Evolutionary conservation across 2,797 vertebrate genomes (phyloP).

Genomic region (Myripristis murdjan): DNA sequence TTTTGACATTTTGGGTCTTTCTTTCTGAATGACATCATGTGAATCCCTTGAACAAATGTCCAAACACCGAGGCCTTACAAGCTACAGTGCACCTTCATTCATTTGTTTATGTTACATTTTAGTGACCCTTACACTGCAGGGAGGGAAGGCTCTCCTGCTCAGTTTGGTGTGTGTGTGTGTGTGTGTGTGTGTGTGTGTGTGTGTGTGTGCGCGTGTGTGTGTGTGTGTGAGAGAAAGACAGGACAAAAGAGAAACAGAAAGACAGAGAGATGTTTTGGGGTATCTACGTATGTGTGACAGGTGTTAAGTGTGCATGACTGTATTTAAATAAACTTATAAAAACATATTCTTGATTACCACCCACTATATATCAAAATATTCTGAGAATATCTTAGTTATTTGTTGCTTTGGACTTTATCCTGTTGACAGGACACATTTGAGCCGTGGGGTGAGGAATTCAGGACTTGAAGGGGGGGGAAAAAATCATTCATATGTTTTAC

Average conservation of each 20-base stretch:
- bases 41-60: constrained; percentile 27
- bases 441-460: neutral
- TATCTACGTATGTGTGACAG: no score
- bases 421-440: neutral
- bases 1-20: constrained; percentile 39
- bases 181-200: constrained; percentile 17
- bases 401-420: neutral
- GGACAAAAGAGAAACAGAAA: no score
- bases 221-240: neutral
- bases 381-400: no score
- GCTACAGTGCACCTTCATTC: constrained; percentile 15
- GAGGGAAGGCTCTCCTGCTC: neutral
- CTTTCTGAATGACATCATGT: constrained; percentile 53
- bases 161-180: constrained; percentile 3
- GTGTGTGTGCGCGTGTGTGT: constrained; percentile 18
- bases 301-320: no score
- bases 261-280: no score
- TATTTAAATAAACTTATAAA: no score
- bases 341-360: no score
- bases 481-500: neutral
- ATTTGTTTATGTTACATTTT: constrained; percentile 37
- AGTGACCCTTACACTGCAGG: constrained; percentile 24
- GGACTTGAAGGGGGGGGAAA: neutral
- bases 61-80: constrained; percentile 35
- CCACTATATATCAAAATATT: no score